Percentiles rank a stretch among this genome's conserved stretches.
phyloP scores from a whole-genome alignment of 2,888 invertebrate species.

The Aphrophora alni region DNA sequence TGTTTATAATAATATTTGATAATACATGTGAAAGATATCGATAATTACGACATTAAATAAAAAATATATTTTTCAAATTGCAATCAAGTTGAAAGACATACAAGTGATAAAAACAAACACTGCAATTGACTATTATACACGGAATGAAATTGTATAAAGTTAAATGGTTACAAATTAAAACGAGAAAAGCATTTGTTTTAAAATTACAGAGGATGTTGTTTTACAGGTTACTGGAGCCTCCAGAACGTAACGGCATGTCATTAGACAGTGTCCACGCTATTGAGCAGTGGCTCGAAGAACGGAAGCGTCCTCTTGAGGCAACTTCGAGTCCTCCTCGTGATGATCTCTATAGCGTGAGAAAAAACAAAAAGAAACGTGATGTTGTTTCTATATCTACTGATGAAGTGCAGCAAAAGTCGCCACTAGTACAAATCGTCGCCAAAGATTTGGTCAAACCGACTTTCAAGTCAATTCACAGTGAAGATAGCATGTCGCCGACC shows the following conservation, averaged over 20 bases:
- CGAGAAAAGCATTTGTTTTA: not conserved
- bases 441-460: not conserved
- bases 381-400: not conserved
- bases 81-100: no score
- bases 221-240: slow-evolving; percentile 54
- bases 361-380: slow-evolving; percentile 30
- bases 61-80: no score
- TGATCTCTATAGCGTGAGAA: slow-evolving; percentile 30
- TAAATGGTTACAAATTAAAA: no score
- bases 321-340: not conserved
- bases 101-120: no score
- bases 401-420: not conserved
- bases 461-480: slow-evolving; percentile 17
- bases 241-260: slow-evolving; percentile 50
- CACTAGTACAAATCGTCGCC: not conserved
- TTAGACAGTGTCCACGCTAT: slow-evolving; percentile 32
- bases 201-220: not conserved
- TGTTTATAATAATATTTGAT: no score
- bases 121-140: no score
- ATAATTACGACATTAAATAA: no score
- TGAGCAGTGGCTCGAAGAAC: slow-evolving; percentile 42
- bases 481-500: slow-evolving; percentile 28
- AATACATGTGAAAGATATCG: no score
- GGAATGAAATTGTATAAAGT: no score
- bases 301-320: slow-evolving; percentile 15